Conservation (phyloP, 1,140 invertebrate genomes). For the silkworm (Bombyx mori) region ASM3026992v2 NC_085121.1:7804001-7804500, state of each 20-base stretch:
- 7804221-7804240: constrained; percentile 53
- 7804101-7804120: constrained; percentile 65
- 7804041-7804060: constrained; percentile 33
- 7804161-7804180: constrained; percentile 41
- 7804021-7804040: constrained; percentile 29
- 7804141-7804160: constrained; percentile 36
- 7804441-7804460: no score
- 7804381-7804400: constrained; percentile 4
- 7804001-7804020: constrained; percentile 20
- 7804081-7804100: constrained; percentile 35
- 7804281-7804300: constrained; percentile 26
- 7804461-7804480: no score
- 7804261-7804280: constrained; percentile 24
- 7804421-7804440: constrained; percentile 11
- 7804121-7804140: constrained; percentile 57
- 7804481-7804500: no score
- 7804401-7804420: constrained; percentile 24
- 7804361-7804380: constrained; percentile 4
- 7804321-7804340: constrained; percentile 21
- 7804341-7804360: constrained; percentile 6
- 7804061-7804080: background rate
- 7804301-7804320: constrained; percentile 26
- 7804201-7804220: constrained; percentile 38
- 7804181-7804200: constrained; percentile 52
- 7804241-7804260: constrained; percentile 57